Evolutionary conservation across 2,797 vertebrate species (phyloP), one percentile per base, ranked within the genome.

Genomic region (Gallinago nigripennis): DNA sequence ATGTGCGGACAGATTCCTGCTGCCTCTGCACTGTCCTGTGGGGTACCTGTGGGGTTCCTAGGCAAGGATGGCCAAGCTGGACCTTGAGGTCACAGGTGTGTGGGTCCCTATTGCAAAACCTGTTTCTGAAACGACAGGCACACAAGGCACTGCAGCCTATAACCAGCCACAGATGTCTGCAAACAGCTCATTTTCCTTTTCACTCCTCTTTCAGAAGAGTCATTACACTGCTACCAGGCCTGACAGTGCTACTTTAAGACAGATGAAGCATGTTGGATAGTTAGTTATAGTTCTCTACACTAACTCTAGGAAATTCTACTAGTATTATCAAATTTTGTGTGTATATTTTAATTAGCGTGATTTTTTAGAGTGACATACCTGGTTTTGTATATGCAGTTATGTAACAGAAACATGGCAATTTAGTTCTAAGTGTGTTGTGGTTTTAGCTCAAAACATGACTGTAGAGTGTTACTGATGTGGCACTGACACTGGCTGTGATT

Each of bases 191-290:
- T 76, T 90, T 92, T 45, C 30, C 20, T 66, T 69, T 73, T 83
- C 53, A 19, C 8, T 45, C 11, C 13, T 51, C 7, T 27, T 75
- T 57, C 1, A 2, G 16, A 70, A 58, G 51, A 58, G 43, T 50
- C 28, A 6, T 45, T 39, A 8, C 10, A 7, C 16, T 0, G 0
- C 56, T 83, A 33, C 54, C 53, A 20, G 33, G 28, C 17, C 24
- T 51, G 57, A 11, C 3, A 1, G 12, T 43, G 33, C 54, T 54
- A 8, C 45, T 1, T 61, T 54, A n/a, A 61, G 39, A 73, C 5
- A 61, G 37, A 28, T 33, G 50, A 43, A 75, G 57, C 27, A 9
- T 37, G 25, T 50, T 3, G 1, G 43, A 30, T 61, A n/a, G 14
- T n/a, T 64, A 11, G 12, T 54, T 83, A 12, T 1, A 71, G 15